Conservation (phyloP, 2,113 vertebrate genomes). For the Lichenostomus cassidix region DNA sequence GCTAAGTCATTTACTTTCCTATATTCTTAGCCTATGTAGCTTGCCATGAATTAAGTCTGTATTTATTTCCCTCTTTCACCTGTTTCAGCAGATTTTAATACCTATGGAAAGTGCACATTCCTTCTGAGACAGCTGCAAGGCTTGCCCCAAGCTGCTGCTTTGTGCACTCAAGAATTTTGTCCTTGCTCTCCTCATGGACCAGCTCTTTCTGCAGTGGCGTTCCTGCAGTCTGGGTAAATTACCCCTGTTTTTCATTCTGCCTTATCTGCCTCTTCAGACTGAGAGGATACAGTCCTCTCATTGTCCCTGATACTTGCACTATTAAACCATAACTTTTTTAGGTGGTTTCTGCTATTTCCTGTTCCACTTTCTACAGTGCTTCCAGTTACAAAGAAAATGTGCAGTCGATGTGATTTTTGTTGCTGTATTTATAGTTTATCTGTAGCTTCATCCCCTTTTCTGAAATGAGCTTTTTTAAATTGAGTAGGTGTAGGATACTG, state of each 20-base stretch:
- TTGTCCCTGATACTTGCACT: not conserved
- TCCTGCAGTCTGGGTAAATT: constrained; percentile 13
- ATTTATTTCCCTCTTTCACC: constrained; percentile 49
- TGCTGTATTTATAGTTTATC: not conserved
- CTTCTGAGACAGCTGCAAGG: constrained; percentile 25
- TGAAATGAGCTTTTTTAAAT: not conserved
- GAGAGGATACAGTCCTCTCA: not conserved
- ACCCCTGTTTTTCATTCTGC: constrained; percentile 9
- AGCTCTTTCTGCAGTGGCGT: not conserved
- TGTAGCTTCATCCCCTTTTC: not conserved
- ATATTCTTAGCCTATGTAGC: not conserved
- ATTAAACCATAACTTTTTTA: not conserved
- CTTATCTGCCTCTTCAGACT: not conserved
- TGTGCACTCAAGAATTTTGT: constrained; percentile 32
- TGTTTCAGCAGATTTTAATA: constrained; percentile 50
- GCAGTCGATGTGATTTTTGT: not conserved
- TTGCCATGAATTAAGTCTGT: constrained; percentile 16
- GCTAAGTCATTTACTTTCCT: constrained; percentile 15
- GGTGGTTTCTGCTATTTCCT: not conserved
- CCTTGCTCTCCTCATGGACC: constrained; percentile 11
- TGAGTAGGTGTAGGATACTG: not conserved
- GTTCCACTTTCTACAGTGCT: not conserved
- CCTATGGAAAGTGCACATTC: constrained; percentile 24
- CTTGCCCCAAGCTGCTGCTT: constrained; percentile 36
- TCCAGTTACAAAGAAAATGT: not conserved